These are phyloP conservation scores for Elegia similella DNA, from an alignment of 2,888 invertebrate genomes.

Conservation along the genomic window DNA sequence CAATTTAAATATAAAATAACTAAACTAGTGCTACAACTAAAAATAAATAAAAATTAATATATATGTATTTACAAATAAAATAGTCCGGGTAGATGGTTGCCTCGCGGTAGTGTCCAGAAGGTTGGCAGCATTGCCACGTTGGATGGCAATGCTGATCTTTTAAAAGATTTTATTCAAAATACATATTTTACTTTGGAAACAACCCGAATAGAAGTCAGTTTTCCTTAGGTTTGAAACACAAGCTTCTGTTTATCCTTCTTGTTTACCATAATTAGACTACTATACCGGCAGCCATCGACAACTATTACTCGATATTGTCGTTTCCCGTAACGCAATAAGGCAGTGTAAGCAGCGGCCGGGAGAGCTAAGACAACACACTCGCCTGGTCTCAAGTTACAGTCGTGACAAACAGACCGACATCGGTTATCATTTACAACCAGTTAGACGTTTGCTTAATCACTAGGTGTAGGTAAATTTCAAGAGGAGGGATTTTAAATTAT, in stretches of 20 bases:
- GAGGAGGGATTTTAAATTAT: not conserved
- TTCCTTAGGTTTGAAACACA: not conserved
- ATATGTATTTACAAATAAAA: no score
- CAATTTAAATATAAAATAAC: no score
- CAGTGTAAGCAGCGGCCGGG: conserved; percentile 36
- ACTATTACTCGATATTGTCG: conserved; percentile 33
- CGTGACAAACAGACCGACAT: conserved; percentile 31
- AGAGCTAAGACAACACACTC: conserved; percentile 59
- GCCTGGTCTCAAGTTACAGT: conserved; percentile 55
- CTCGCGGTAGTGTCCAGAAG: no score
- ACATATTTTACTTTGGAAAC: no score
- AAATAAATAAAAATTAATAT: no score
- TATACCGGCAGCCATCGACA: conserved; percentile 25
- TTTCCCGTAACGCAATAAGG: conserved; percentile 32
- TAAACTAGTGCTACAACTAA: no score
- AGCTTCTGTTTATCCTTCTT: conserved; percentile 3
- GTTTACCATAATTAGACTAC: conserved; percentile 7
- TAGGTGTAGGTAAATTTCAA: not conserved
- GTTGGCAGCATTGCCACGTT: no score
- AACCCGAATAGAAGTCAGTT: no score
- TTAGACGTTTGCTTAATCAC: not conserved
- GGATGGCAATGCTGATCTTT: no score
- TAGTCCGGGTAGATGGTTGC: no score
- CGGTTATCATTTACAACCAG: not conserved
- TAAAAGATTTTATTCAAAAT: no score